Evolutionary conservation across 2,113 vertebrate genomes (phyloP).

Genomic region (Craseonycteris thonglongyai): DNA sequence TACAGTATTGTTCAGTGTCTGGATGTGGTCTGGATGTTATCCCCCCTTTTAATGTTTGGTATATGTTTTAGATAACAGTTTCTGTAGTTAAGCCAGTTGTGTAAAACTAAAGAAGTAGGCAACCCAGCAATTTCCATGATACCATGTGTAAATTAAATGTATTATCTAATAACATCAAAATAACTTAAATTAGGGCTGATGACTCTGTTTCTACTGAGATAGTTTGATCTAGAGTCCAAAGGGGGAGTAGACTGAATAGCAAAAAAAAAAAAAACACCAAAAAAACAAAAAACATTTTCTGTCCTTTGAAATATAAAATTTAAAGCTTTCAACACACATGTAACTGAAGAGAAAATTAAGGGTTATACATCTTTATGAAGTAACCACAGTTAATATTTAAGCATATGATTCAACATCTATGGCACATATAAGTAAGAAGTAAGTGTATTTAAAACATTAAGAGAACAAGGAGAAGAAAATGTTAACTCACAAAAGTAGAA

Average conservation of each 20-base stretch:
- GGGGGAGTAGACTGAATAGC: not conserved
- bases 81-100: not conserved
- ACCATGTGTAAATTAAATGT: not conserved
- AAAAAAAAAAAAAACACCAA: constrained; percentile 15
- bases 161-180: not conserved
- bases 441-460: not conserved
- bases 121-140: not conserved
- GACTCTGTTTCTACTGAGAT: not conserved
- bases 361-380: not conserved
- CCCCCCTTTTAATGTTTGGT: not conserved
- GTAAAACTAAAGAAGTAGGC: not conserved
- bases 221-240: not conserved
- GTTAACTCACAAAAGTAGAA: not conserved
- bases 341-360: not conserved
- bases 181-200: not conserved
- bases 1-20: not conserved
- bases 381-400: constrained; percentile 6
- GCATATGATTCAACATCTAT: not conserved
- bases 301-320: constrained; percentile 10
- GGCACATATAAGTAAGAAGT: not conserved
- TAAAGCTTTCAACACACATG: not conserved
- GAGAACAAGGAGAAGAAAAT: not conserved
- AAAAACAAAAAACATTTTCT: not conserved
- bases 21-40: not conserved
- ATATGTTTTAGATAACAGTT: not conserved